Base-by-base conservation (phyloP, 2,113 vertebrate species). In the Chitala chitala region DNA sequence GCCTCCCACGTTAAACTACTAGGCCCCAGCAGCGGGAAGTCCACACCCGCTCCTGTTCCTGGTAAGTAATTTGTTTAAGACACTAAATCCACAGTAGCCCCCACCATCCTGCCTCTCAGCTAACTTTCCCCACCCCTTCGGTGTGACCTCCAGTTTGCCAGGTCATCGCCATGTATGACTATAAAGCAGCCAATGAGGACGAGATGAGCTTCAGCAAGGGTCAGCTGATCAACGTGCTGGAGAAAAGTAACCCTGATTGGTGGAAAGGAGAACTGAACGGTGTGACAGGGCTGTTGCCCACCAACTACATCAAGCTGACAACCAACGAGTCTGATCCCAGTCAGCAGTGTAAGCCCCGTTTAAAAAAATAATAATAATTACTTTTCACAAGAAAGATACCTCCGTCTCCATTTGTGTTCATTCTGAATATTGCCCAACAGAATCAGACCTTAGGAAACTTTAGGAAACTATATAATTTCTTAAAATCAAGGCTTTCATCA, bases 81-180 rank as follows among this genome's bases (percentile, higher is more conserved):
- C 38, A 5, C 9, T 2, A 48, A 12, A 17, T 17, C 55, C 20
- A 12, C 5, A 48, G n/a, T 26, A n/a, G 31, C 42, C 42, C 59
- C 42, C 4, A 2, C 7, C 40, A 72, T 42, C 46, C 10, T 31
- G 68, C 12, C 51, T 7, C 26, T 31, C n/a, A 22, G 50, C 33
- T 31, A 24, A 3, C 20, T 20, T 33, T 17, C 54, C 29, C 20
- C 8, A 54, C 8, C 36, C 4, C 72, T 40, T 71, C 17, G 24
- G 5, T 46, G 1, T 51, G 10, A 72, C 38, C 9, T n/a, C 71
- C 77, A 98, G 95, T 93, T 5, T 95, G 94, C 77, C 95, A 98
- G 75, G 96, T 99, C 74, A 96, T 96, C 1, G 93, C 97, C 1
- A 92, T 98, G 86, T 99, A 99, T 0, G 96, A 99, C 84, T 99